Percentiles rank a stretch among this genome's conserved stretches.
Conservation (phyloP, 2,113 vertebrate genomes). For the Dinomys branickii region DNA sequence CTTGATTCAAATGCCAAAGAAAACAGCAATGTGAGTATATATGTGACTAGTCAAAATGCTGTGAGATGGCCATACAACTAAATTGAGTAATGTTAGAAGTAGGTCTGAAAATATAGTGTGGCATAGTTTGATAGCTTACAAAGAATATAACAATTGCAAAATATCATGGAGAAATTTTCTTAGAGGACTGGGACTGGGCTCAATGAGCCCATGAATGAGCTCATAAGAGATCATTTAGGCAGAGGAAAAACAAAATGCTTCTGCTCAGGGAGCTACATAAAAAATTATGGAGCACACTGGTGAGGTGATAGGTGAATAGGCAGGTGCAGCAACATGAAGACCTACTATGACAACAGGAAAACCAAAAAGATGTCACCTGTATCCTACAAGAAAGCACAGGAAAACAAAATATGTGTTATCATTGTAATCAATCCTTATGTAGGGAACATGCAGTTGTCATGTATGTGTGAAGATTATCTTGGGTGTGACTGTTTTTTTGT, state of each 20-base stretch:
- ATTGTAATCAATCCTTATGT: too few species aligned
- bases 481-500: too few species aligned
- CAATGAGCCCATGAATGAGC: too few species aligned
- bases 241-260: neutral
- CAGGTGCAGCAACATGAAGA: neutral
- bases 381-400: too few species aligned
- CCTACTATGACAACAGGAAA: neutral
- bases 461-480: too few species aligned
- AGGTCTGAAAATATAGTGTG: neutral
- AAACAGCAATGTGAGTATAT: neutral
- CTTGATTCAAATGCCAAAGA: neutral
- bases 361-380: too few species aligned
- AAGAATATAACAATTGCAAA: neutral
- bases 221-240: neutral
- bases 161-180: neutral
- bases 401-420: too few species aligned
- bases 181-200: neutral
- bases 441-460: too few species aligned
- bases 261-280: neutral
- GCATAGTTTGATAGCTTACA: neutral
- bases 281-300: neutral
- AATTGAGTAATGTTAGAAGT: neutral
- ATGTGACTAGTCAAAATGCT: neutral
- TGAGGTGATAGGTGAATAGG: neutral
- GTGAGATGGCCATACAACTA: neutral